phyloP scores from a whole-genome alignment of 2,113 vertebrate species.

The Xiphophorus maculatus region DNA sequence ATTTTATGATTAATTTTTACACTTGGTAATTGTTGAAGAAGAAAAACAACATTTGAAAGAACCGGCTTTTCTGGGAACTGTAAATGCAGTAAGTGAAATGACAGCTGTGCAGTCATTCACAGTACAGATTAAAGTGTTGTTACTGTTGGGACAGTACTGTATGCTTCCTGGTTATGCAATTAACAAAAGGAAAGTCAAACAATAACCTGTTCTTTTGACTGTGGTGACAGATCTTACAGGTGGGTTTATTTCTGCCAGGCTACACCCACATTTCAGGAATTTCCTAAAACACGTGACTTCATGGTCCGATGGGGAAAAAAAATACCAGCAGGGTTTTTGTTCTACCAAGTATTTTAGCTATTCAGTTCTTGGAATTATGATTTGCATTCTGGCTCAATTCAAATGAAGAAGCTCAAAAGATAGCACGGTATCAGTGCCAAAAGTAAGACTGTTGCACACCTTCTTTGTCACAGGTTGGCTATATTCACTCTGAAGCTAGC shows the following conservation, averaged over 20 bases:
- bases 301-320: neutral
- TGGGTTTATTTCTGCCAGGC: too few relatives aligned
- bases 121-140: neutral
- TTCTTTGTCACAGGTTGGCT: too few relatives aligned
- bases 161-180: neutral
- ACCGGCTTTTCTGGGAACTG: neutral
- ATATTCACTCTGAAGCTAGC: too few relatives aligned
- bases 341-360: too few relatives aligned
- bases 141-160: neutral
- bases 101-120: neutral
- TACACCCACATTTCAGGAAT: neutral
- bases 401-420: too few relatives aligned
- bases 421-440: too few relatives aligned
- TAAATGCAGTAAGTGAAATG: neutral
- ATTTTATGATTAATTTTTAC: neutral
- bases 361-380: neutral
- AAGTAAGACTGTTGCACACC: too few relatives aligned
- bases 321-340: too few relatives aligned
- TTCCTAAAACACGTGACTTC: neutral
- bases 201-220: neutral
- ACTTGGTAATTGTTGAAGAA: too few relatives aligned
- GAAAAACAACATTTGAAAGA: neutral
- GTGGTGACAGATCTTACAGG: neutral
- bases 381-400: neutral
- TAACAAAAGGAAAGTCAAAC: neutral